These are phyloP conservation scores for Orius insidiosus DNA, from an alignment of 1,140 invertebrate genomes.

Conservation along the genomic window DNA sequence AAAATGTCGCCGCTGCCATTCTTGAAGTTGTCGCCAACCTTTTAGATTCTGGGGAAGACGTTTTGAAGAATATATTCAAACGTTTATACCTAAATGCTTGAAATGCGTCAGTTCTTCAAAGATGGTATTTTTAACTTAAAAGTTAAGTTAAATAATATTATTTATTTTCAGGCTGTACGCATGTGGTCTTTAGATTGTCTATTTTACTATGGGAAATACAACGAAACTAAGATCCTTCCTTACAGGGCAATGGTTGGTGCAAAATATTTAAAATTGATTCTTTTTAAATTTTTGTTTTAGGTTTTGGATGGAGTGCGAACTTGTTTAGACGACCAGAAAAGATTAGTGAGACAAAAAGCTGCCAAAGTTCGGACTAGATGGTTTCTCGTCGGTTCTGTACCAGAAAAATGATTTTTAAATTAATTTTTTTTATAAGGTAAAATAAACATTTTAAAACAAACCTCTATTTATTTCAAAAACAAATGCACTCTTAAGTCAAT, in stretches of 20 bases:
- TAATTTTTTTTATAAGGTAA: background rate
- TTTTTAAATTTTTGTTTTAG: no score
- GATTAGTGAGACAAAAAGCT: slow-evolving; percentile 57
- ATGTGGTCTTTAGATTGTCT: slow-evolving; percentile 47
- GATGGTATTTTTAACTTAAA: slow-evolving; percentile 54
- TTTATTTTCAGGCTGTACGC: slow-evolving; percentile 39
- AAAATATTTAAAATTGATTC: no score
- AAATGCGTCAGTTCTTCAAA: slow-evolving; percentile 20
- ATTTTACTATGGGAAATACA: slow-evolving; percentile 38
- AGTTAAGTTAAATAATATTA: background rate
- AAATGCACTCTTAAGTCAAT: no score
- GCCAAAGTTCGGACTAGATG: slow-evolving; percentile 51
- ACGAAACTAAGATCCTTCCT: slow-evolving; percentile 34
- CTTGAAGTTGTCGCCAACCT: slow-evolving; percentile 38
- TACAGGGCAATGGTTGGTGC: slow-evolving; percentile 41
- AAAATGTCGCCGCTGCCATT: slow-evolving; percentile 35
- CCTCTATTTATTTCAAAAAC: no score
- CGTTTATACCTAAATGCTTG: slow-evolving; percentile 44
- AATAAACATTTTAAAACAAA: background rate
- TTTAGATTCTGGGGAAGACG: slow-evolving; percentile 32
- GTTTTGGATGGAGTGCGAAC: slow-evolving; percentile 37
- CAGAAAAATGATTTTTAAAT: slow-evolving; percentile 1
- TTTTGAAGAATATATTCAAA: slow-evolving; percentile 39
- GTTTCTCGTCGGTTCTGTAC: slow-evolving; percentile 26
- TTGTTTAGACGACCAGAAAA: slow-evolving; percentile 63